phyloP scores from a whole-genome alignment of 2,888 invertebrate genomes.

The Lacanobia wlatinum region DNA sequence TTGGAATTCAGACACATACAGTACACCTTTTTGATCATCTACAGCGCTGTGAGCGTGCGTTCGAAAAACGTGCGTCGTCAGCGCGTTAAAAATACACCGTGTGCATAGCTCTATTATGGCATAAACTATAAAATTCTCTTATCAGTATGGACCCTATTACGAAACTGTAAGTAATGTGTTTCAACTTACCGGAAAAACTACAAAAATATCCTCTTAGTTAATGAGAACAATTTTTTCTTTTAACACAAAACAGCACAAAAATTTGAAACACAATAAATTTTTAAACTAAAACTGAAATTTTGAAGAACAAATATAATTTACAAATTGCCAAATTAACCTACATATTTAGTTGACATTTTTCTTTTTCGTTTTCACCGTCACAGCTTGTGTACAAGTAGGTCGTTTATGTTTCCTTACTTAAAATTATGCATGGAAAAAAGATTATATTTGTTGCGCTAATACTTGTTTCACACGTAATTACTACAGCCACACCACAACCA shows the following conservation, averaged over 20 bases:
- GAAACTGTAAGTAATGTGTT: not conserved
- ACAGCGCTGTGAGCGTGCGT: no score
- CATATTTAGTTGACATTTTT: slow-evolving; percentile 7
- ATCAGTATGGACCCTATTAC: not conserved
- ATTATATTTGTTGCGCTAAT: not conserved
- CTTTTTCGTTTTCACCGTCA: slow-evolving; percentile 9
- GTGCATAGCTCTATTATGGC: not conserved
- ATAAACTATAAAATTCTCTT: not conserved
- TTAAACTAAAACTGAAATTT: slow-evolving; percentile 55
- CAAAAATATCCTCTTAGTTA: slow-evolving; percentile 14
- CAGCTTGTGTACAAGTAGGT: slow-evolving; percentile 16
- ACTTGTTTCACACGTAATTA: no score
- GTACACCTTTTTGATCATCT: no score
- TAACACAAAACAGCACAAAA: slow-evolving; percentile 56
- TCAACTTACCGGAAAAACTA: slow-evolving; percentile 42
- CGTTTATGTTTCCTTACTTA: not conserved
- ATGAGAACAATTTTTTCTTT: slow-evolving; percentile 1
- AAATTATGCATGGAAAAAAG: no score
- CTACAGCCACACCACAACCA: no score
- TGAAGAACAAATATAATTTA: slow-evolving; percentile 3
- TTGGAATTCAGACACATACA: no score
- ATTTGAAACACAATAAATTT: slow-evolving; percentile 39
- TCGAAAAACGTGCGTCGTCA: no score
- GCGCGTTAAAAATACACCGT: no score
- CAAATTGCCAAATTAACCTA: slow-evolving; percentile 27